Base-by-base conservation (phyloP, 2,113 vertebrate genomes). In the Mus pahari region DNA sequence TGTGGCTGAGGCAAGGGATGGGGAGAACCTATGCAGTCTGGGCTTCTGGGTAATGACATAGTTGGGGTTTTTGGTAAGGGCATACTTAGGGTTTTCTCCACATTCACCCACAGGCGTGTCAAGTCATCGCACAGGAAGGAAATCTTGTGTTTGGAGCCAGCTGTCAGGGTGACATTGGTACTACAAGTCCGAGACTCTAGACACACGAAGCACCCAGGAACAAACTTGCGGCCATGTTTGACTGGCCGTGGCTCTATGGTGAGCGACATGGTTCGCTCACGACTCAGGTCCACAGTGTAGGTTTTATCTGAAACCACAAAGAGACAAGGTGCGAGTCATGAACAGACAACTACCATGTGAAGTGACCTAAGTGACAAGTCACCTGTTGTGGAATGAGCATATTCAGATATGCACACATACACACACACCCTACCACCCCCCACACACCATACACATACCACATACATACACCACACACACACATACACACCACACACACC, bases 61-160 rank as follows among this genome's bases (percentile, higher is more conserved):
- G 3, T 5, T 50, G 58, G 4, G 84, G 36, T 48, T 24, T 68
- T 53, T 36, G 48, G 13, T 17, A 1, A 36, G 3, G 31, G 64
- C 97, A 4, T 98, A 99, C 99, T 98, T 98, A 99, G 98, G 91
- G 96, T 97, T 97, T 99, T 97, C 89, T 98, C 99, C 2, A 98
- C 99, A 0, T 98, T 99, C 91, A 99, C 94, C 77, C 98, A 98
- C 50, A 99, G 89, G 3, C 97, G 98, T 0, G 99, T 98, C 53
- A 98, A 96, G 31, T 99, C 97, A 64, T 99, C 99, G 96, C 99
- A 99, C 1, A 99, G 98, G 96, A 99, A 99, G 70, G 99, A 99
- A 70, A 99, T 97, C 24, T 19, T 97, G 96, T 99, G 97, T 39
- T 90, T 95, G 1, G 96, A 91, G 3, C 99, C 99, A 0, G 98